Base-by-base conservation (phyloP, 2,113 vertebrate genomes). In the Oryzias javanicus region DNA sequence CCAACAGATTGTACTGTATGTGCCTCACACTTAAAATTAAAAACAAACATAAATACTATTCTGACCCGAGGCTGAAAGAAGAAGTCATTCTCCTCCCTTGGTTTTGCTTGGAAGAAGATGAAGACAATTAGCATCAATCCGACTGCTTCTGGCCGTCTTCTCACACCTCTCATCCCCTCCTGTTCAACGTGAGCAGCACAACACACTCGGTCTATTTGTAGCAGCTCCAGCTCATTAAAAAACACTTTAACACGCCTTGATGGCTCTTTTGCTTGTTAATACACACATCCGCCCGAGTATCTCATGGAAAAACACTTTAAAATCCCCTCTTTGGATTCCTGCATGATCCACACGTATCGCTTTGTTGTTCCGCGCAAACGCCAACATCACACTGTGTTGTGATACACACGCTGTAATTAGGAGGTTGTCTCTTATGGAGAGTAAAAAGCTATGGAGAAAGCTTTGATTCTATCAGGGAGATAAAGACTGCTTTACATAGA, bases 141-240 rank as follows among this genome's bases (percentile, higher is more conserved):
- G 10, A 45, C 54, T 15, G 67, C 62, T 66, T 67, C 13, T 70
- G 70, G 70, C 70, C 66, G 61, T 29, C 47, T 74, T 42, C 57
- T 70, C 12, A 59, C 22, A 59, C 40, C 61, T 67, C 53, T 67
- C 60, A 29, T 60, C 60, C 25, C 64, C 8, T 42, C 50, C 74
- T 61, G 63, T 67, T 74, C 76, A 27, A 50, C 55, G 41, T 17
- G 63, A 72, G 68, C 65, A 45, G 4, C 60, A 3, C 24, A 22
- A 64, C 67, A 60, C 60, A 71, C 72, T 64, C 67, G 16, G 57
- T 69, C 61, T 52, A 73, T 69, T 69, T 76, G 69, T 69, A 70
- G 17, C 65, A 66, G 73, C 72, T 76, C 64, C 72, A 70, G 73
- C 78, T 80, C 78, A 76, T 80, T 80, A 80, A 73, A 61, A 80